Percentiles rank a stretch among this genome's conserved stretches.
Conservation (phyloP, 2,797 vertebrate genomes). For the Notolepis coatsorum region DNA sequence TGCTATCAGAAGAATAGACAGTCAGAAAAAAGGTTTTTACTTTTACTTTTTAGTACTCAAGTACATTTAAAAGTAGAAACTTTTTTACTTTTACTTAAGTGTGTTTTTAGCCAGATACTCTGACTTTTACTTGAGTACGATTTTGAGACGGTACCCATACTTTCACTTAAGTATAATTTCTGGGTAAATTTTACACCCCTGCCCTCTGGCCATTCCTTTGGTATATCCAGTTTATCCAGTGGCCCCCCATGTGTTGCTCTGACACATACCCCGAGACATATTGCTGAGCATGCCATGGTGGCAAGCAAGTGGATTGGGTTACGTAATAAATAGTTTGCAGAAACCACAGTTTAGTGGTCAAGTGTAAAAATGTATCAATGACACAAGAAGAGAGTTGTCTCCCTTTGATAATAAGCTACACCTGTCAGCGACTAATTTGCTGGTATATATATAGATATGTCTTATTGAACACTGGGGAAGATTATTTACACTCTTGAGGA, state of each 20-base stretch:
- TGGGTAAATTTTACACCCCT: neutral
- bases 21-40: too few relatives aligned
- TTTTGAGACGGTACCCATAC: too few relatives aligned
- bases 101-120: too few relatives aligned
- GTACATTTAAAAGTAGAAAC: too few relatives aligned
- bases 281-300: constrained; percentile 32
- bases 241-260: constrained; percentile 2
- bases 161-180: too few relatives aligned
- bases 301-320: constrained; percentile 21
- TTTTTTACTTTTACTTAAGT: too few relatives aligned
- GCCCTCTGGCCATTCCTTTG: constrained; percentile 14
- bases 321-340: constrained; percentile 10
- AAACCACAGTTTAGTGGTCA: neutral
- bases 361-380: neutral
- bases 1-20: too few relatives aligned
- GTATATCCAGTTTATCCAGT: too few relatives aligned
- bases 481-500: neutral
- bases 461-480: neutral
- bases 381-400: neutral
- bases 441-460: neutral
- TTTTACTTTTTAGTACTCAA: too few relatives aligned
- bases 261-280: constrained; percentile 12
- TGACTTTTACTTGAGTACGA: too few relatives aligned
- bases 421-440: neutral
- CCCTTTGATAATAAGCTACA: neutral